Evolutionary conservation across 2,797 vertebrate species (phyloP).

Genomic region (Thamnophis elegans): DNA sequence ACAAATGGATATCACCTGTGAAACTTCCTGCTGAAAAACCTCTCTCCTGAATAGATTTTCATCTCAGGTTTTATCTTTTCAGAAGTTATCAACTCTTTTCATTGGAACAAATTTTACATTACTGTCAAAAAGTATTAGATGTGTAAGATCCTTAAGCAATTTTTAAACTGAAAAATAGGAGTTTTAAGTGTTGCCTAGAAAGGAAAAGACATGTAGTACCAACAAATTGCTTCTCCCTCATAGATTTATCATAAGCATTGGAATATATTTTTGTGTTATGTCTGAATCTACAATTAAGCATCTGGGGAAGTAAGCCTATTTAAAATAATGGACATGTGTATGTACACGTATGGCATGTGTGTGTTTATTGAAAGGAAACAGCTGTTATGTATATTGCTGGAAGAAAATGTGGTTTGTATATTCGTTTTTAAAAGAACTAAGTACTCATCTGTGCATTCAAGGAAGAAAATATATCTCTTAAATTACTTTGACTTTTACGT

Average conservation of each 20-base stretch:
- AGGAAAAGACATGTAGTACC: background rate
- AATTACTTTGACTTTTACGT: slow-evolving; percentile 18
- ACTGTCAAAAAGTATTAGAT: background rate
- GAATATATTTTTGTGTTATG: background rate
- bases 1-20: background rate
- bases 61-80: background rate
- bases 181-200: background rate
- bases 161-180: background rate
- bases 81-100: slow-evolving; percentile 21
- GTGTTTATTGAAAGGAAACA: background rate
- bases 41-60: background rate
- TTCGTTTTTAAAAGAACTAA: slow-evolving; percentile 37
- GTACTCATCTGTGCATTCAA: background rate
- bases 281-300: background rate
- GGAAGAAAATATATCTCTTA: background rate
- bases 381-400: background rate
- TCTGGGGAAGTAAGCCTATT: background rate
- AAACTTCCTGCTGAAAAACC: slow-evolving; percentile 4
- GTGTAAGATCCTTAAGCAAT: fast-evolving
- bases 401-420: background rate
- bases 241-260: background rate
- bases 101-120: slow-evolving; percentile 6
- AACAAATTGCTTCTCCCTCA: fast-evolving
- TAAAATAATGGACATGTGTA: fast-evolving
- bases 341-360: fast-evolving